A percentile compares a stretch with the other conserved stretches of the same genome.
These are phyloP conservation scores for Lampris megalopsis DNA, from an alignment of 2,113 vertebrate species.

Conservation along the genomic window DNA sequence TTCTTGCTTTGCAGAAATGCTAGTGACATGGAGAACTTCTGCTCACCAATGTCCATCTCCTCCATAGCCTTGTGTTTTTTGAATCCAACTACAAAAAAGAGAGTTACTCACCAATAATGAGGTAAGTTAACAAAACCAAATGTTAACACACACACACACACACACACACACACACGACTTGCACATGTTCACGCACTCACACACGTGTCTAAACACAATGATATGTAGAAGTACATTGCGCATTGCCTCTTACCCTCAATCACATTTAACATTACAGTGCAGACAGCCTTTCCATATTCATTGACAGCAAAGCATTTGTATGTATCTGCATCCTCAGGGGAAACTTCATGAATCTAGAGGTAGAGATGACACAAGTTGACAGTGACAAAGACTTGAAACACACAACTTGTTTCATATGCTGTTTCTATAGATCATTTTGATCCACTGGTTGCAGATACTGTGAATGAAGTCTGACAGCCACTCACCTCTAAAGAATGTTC, in stretches of 20 bases:
- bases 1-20: neutral
- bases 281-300: constrained; percentile 85
- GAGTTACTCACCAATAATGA: neutral
- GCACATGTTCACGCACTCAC: neutral
- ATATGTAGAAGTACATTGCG: neutral
- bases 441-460: neutral
- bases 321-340: constrained; percentile 78
- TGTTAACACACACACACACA: neutral
- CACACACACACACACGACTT: constrained; percentile 2
- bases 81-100: constrained; percentile 78
- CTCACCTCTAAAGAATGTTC: constrained; percentile 87
- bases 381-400: constrained; percentile 4
- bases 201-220: neutral
- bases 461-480: neutral
- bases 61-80: constrained; percentile 75
- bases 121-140: neutral
- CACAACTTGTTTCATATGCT: neutral
- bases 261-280: constrained; percentile 82
- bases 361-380: neutral
- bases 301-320: constrained; percentile 87
- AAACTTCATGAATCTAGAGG: constrained; percentile 83
- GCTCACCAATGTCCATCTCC: constrained; percentile 28
- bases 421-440: neutral
- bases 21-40: neutral
- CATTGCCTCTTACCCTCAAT: constrained; percentile 82